phyloP scores from a whole-genome alignment of 2,797 vertebrate genomes.

The Thaleichthys pacificus region DNA sequence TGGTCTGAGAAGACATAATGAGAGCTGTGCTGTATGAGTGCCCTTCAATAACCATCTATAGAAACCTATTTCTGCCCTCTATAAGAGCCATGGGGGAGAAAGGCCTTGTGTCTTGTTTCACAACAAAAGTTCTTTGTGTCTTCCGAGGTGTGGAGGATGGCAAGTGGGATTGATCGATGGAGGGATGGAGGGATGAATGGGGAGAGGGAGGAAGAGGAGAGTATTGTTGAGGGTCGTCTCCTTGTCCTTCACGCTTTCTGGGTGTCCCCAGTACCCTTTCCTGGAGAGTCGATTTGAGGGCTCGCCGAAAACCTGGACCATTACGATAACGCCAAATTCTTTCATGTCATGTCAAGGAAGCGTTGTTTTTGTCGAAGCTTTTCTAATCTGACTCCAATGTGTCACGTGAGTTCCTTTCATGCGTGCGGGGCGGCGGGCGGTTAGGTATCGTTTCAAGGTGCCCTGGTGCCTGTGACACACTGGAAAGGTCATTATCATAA shows the following conservation, averaged over 20 bases:
- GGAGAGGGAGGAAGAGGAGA: neutral
- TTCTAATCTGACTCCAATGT: neutral
- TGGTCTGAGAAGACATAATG: neutral
- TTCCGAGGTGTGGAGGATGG: neutral
- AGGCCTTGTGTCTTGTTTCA: neutral
- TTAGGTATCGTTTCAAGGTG: constrained; percentile 55
- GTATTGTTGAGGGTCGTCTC: neutral
- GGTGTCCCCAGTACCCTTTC: neutral
- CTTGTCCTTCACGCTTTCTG: neutral
- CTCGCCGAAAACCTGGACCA: neutral
- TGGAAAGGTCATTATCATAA: constrained; percentile 58
- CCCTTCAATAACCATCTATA: constrained; percentile 15
- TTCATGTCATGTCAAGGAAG: neutral
- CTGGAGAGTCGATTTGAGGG: too few species aligned
- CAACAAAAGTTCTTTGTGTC: constrained; percentile 13
- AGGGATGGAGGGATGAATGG: too few species aligned
- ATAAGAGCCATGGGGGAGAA: neutral
- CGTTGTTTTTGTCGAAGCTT: constrained; percentile 9
- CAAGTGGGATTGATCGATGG: neutral
- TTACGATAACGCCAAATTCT: neutral
- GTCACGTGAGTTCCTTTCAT: constrained; percentile 24
- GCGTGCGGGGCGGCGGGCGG: neutral
- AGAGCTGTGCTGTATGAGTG: constrained; percentile 9
- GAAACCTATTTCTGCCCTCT: neutral
- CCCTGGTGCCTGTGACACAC: constrained; percentile 48